A percentile compares a stretch with the other conserved stretches of the same genome.
Evolutionary conservation across 2,797 vertebrate species (phyloP).

Genomic region (Propithecus perrieri): DNA sequence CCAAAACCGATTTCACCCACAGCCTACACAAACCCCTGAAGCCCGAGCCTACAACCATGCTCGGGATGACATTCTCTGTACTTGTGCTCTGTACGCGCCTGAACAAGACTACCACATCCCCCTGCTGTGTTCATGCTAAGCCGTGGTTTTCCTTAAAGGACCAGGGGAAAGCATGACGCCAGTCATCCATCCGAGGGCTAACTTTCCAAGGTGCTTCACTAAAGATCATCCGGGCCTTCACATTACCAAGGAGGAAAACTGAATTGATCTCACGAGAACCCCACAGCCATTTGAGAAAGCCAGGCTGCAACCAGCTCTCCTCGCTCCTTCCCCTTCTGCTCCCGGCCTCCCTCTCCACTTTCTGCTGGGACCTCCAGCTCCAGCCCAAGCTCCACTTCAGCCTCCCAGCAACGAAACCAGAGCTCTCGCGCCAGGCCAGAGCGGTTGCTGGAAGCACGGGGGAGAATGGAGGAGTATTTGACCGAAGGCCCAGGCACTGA

Average conservation of each 20-base stretch:
- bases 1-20: not conserved
- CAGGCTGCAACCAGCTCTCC: not conserved
- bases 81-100: rapidly evolving
- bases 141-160: not conserved
- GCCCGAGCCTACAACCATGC: not conserved
- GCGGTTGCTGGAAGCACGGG: not conserved
- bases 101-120: not conserved
- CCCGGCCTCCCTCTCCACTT: not conserved
- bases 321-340: not conserved
- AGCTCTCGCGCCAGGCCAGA: not conserved
- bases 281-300: not conserved
- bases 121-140: not conserved
- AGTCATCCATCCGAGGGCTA: not conserved
- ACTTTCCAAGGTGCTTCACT: not conserved
- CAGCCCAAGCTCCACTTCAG: not conserved
- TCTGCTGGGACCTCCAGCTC: not conserved
- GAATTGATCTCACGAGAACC: not conserved
- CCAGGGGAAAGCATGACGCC: no score
- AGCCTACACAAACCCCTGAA: not conserved
- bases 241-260: not conserved
- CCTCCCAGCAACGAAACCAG: not conserved
- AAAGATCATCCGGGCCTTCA: not conserved
- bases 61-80: not conserved
- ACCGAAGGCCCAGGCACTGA: not conserved
- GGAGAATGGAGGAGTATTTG: not conserved